These are phyloP conservation scores for Hydrotaea cyrtoneurina DNA, from an alignment of 2,888 invertebrate species.

Conservation along the genomic window DNA sequence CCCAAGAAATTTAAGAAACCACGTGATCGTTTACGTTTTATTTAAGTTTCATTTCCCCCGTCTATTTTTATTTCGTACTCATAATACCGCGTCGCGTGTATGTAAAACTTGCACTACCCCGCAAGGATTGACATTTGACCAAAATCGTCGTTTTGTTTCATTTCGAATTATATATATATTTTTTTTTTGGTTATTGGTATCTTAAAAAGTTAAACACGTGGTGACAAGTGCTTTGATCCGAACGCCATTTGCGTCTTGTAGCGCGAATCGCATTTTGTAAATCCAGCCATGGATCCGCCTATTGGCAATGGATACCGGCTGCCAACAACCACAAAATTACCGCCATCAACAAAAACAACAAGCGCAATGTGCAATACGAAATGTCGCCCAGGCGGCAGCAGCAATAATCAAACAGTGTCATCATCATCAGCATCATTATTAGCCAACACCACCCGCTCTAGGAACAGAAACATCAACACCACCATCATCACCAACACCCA, in stretches of 20 bases:
- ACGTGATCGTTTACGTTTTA: background rate
- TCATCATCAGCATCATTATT: constrained; percentile 40
- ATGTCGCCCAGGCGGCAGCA: constrained; percentile 64
- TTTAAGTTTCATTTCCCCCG: background rate
- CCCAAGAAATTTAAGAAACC: constrained; percentile 8
- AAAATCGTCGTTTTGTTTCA: constrained; percentile 6
- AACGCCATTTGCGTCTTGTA: constrained; percentile 37
- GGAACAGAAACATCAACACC: constrained; percentile 46
- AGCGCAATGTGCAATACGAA: constrained; percentile 40
- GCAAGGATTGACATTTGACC: background rate
- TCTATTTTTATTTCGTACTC: constrained; percentile 5
- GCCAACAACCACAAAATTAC: constrained; percentile 66
- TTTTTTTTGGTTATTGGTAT: background rate
- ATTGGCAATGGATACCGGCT: constrained; percentile 79
- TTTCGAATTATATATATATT: constrained; percentile 2
- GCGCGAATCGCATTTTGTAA: constrained; percentile 33
- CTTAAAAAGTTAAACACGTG: background rate
- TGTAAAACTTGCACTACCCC: background rate
- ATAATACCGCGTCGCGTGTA: background rate
- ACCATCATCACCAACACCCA: constrained; percentile 13
- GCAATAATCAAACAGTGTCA: constrained; percentile 68
- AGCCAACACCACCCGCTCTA: constrained; percentile 42
- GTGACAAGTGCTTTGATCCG: constrained; percentile 11
- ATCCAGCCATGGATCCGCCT: constrained; percentile 77
- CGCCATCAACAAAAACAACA: constrained; percentile 49